These are phyloP conservation scores for Aphelocoma coerulescens DNA, from an alignment of 2,113 vertebrate genomes.

Conservation along the genomic window DNA sequence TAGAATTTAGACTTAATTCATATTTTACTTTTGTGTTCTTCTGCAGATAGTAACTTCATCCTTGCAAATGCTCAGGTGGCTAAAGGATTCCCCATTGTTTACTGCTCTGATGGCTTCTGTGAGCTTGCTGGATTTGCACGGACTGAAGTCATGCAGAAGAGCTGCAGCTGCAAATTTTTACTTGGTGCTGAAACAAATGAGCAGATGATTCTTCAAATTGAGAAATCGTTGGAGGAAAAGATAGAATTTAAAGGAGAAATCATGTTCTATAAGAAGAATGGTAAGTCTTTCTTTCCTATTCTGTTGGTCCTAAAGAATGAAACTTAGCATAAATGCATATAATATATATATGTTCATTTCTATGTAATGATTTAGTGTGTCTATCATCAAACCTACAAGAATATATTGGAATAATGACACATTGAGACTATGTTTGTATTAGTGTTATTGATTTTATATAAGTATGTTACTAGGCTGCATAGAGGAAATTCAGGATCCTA, in stretches of 20 bases:
- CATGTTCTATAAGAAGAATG: slow-evolving; percentile 93
- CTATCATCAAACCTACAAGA: background rate
- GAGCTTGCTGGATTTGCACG: slow-evolving; percentile 94
- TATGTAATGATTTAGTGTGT: background rate
- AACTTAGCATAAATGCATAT: background rate
- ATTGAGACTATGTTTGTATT: background rate
- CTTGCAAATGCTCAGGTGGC: slow-evolving; percentile 97
- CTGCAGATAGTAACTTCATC: slow-evolving; percentile 97
- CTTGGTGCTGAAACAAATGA: slow-evolving; percentile 91
- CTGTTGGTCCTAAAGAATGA: background rate
- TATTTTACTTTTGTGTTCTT: slow-evolving; percentile 32
- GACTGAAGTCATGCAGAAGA: slow-evolving; percentile 98
- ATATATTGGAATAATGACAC: background rate
- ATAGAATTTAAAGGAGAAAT: slow-evolving; percentile 97
- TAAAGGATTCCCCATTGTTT: slow-evolving; percentile 96
- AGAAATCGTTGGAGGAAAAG: slow-evolving; percentile 90
- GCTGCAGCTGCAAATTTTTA: slow-evolving; percentile 95
- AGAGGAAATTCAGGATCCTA: background rate
- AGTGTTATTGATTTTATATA: background rate
- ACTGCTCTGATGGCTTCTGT: slow-evolving; percentile 99
- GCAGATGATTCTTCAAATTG: slow-evolving; percentile 89
- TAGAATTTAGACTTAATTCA: background rate
- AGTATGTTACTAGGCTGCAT: background rate
- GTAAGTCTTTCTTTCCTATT: slow-evolving; percentile 64
- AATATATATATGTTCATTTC: background rate